Evolutionary conservation across 2,797 vertebrate genomes (phyloP).

Genomic region (Hippoglossus hippoglossus): DNA sequence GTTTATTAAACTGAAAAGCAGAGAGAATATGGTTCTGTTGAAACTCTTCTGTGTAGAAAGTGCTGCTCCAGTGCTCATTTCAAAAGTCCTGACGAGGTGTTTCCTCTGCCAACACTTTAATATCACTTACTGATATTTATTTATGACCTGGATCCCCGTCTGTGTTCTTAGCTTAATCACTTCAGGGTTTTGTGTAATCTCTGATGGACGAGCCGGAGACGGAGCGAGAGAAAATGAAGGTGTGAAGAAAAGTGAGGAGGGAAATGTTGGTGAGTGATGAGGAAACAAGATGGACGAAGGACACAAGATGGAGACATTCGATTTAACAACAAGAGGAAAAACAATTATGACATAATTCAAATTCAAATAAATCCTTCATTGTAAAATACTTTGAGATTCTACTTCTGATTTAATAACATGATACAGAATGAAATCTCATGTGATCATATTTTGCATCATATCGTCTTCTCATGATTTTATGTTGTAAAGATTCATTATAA

Average conservation of each 20-base stretch:
- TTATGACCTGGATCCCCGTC: conserved; percentile 50
- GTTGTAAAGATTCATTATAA: no score
- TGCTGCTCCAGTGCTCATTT: conserved; percentile 38
- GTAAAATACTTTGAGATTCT: no score
- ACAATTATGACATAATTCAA: not conserved
- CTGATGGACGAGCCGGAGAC: conserved; percentile 43
- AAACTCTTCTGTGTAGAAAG: not conserved
- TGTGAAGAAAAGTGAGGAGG: not conserved
- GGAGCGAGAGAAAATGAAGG: conserved; percentile 6
- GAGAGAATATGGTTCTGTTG: no score
- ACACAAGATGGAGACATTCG: not conserved
- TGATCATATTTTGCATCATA: no score
- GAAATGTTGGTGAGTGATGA: not conserved
- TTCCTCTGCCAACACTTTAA: conserved; percentile 58
- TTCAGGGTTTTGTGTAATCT: conserved; percentile 52
- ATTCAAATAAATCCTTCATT: no score
- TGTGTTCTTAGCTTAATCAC: conserved; percentile 71
- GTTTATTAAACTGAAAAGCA: no score
- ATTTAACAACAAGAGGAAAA: not conserved
- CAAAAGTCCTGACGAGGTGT: conserved; percentile 59
- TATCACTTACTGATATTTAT: conserved; percentile 68
- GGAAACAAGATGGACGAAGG: not conserved
- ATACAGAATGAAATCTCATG: no score
- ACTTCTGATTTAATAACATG: no score
- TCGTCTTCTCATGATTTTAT: no score